These are phyloP conservation scores for Altica lythri DNA, from an alignment of 2,888 invertebrate species.

Conservation along the genomic window DNA sequence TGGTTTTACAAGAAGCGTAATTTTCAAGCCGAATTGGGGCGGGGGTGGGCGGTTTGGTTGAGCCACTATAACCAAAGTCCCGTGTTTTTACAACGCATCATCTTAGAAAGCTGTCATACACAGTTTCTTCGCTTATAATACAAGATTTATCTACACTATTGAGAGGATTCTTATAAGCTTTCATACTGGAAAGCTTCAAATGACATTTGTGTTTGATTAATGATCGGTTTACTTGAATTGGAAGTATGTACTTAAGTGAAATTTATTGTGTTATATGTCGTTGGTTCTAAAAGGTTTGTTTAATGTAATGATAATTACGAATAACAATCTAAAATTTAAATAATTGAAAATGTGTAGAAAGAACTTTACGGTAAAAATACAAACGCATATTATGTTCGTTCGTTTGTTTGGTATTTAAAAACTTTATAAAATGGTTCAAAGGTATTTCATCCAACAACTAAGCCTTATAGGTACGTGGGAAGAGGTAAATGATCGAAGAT, in stretches of 20 bases:
- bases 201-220: slow-evolving; percentile 27
- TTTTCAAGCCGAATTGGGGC: slow-evolving; percentile 44
- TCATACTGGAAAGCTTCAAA: slow-evolving; percentile 21
- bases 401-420: no score
- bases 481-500: no score
- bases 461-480: no score
- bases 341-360: no score
- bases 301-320: no score
- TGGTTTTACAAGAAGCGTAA: slow-evolving; percentile 59
- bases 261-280: slow-evolving; percentile 9
- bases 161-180: slow-evolving; percentile 33
- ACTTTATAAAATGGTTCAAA: no score
- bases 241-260: slow-evolving; percentile 20
- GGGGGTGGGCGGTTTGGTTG: slow-evolving; percentile 31
- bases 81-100: slow-evolving; percentile 50
- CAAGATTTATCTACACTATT: slow-evolving; percentile 49
- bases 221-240: slow-evolving; percentile 23
- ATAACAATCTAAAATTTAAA: no score
- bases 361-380: no score
- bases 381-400: no score
- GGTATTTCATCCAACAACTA: no score
- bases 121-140: slow-evolving; percentile 48
- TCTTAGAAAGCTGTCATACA: slow-evolving; percentile 51
- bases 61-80: slow-evolving; percentile 32
- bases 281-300: no score